Percentiles rank a stretch among this genome's conserved stretches.
Conservation (phyloP, 37 sponge, comb jelly and placozoan genomes). For the Oopsacas minuta region DNA sequence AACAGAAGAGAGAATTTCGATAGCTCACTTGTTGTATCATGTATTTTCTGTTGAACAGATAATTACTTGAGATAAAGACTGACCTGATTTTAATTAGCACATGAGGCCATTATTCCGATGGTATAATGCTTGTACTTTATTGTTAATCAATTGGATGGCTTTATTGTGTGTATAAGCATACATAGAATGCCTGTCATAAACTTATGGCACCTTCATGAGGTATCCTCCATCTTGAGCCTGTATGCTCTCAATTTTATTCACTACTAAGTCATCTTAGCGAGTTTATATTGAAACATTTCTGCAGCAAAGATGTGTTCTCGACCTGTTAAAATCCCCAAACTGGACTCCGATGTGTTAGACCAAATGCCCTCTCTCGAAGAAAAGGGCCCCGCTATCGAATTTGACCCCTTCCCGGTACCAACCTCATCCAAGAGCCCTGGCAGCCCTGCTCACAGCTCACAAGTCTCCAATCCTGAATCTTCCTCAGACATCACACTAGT, state of each 20-base stretch:
- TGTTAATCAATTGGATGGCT: no score
- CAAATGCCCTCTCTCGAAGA: not conserved
- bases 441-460: not conserved
- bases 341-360: not conserved
- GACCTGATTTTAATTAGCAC: no score
- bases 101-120: not conserved
- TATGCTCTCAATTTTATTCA: slow-evolving; percentile 1
- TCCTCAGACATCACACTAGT: not conserved
- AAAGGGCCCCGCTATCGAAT: not conserved
- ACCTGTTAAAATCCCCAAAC: slow-evolving; percentile 6
- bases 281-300: not conserved
- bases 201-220: not conserved
- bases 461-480: not conserved
- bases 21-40: no score
- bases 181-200: not conserved
- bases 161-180: not conserved
- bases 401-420: not conserved
- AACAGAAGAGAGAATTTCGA: no score
- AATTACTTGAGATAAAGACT: no score
- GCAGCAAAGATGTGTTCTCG: not conserved
- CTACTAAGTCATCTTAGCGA: slow-evolving; percentile 5
- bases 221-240: not conserved
- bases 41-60: no score
- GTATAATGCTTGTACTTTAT: not conserved
- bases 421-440: not conserved